Percentiles rank a stretch among this genome's conserved stretches.
phyloP scores from a whole-genome alignment of 2,888 invertebrate genomes.

The Eurytoma adleriae region DNA sequence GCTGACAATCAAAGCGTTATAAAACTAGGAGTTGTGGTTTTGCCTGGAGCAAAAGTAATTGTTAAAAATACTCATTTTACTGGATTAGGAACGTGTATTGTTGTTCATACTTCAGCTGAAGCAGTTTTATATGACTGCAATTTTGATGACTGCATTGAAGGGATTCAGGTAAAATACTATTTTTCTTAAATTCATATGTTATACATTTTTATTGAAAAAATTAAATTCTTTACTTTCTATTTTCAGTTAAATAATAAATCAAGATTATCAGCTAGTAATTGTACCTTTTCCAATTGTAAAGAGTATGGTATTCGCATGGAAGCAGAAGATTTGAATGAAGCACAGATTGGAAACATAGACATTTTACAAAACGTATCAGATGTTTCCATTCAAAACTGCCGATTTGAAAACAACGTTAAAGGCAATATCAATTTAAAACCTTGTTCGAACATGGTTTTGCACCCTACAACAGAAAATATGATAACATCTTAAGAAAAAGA shows the following conservation, averaged over 20 bases:
- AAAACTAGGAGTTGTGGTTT: conserved; percentile 78
- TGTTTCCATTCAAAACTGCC: conserved; percentile 67
- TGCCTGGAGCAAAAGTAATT: conserved; percentile 75
- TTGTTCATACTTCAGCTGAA: conserved; percentile 69
- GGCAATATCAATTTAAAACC: conserved; percentile 68
- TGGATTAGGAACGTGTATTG: conserved; percentile 78
- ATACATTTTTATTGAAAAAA: no score
- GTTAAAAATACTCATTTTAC: conserved; percentile 77
- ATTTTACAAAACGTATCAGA: conserved; percentile 64
- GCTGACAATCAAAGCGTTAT: conserved; percentile 77
- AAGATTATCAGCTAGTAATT: conserved; percentile 69
- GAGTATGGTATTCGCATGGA: conserved; percentile 78
- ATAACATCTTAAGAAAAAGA: conserved; percentile 41
- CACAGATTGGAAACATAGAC: conserved; percentile 65
- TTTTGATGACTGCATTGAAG: conserved; percentile 72
- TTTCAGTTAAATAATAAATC: conserved; percentile 76
- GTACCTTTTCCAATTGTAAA: conserved; percentile 75
- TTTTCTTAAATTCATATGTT: conserved; percentile 3
- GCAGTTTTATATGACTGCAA: conserved; percentile 71
- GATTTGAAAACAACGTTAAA: conserved; percentile 67
- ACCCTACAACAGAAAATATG: conserved; percentile 63
- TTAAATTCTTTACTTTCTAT: no score
- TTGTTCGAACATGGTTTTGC: conserved; percentile 56
- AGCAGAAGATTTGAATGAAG: conserved; percentile 70
- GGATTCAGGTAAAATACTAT: conserved; percentile 67